Evolutionary conservation across 2,888 invertebrate genomes (phyloP).

Genomic region (Apotomis turbidana): DNA sequence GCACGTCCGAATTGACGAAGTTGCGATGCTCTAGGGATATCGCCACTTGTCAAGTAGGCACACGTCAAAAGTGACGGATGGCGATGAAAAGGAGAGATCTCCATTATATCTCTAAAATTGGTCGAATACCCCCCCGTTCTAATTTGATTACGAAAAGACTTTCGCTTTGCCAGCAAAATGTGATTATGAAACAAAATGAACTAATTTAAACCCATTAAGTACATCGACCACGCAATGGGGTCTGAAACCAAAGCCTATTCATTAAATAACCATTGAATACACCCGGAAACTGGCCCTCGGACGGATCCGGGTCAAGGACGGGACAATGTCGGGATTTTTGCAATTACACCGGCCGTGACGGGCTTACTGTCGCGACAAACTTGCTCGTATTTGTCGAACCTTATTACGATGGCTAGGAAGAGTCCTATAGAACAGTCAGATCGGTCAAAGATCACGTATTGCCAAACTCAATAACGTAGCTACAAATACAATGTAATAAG

Average conservation of each 20-base stretch:
- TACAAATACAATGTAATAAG: too few relatives aligned
- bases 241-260: conserved; percentile 23
- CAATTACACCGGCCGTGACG: conserved; percentile 55
- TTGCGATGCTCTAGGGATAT: too few relatives aligned
- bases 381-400: conserved; percentile 4
- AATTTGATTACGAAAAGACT: too few relatives aligned
- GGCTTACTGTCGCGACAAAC: not conserved
- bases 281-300: not conserved
- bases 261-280: conserved; percentile 6
- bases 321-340: conserved; percentile 45
- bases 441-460: not conserved
- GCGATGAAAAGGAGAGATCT: too few relatives aligned
- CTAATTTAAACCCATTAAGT: conserved; percentile 9
- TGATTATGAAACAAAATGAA: not conserved
- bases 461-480: too few relatives aligned
- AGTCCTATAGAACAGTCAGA: not conserved
- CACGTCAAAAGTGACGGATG: too few relatives aligned
- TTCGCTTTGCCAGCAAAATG: too few relatives aligned
- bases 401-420: not conserved
- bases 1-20: too few relatives aligned
- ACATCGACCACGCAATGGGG: conserved; percentile 3
- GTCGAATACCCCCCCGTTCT: too few relatives aligned
- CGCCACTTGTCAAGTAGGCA: too few relatives aligned
- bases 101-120: too few relatives aligned
- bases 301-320: conserved; percentile 52